Conservation (phyloP, 37 sponge, comb jelly and placozoan genomes). For the Crambe crambe region DNA sequence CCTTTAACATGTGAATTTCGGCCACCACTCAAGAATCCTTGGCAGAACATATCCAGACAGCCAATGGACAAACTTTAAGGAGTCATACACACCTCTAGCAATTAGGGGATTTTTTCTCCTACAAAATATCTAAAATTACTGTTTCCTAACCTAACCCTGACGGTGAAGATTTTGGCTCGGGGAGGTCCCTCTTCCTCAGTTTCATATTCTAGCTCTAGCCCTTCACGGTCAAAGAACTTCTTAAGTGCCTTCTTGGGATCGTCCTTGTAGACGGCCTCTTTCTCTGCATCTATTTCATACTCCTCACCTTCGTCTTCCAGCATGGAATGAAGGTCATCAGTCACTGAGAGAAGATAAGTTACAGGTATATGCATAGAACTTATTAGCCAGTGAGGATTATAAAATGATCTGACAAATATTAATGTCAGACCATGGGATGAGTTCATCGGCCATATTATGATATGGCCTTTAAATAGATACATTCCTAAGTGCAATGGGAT, state of each 20-base stretch:
- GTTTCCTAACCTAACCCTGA: slow-evolving; percentile 50
- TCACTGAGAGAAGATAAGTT: slow-evolving; percentile 21
- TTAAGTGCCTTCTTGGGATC: slow-evolving; percentile 91
- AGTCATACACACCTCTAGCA: too few species aligned
- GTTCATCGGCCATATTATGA: not conserved
- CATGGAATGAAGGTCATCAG: slow-evolving; percentile 31
- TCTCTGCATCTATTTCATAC: slow-evolving; percentile 65
- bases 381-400: not conserved
- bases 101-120: too few species aligned
- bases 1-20: too few species aligned
- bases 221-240: slow-evolving; percentile 92
- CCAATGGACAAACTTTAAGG: too few species aligned
- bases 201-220: slow-evolving; percentile 87
- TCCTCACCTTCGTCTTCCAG: slow-evolving; percentile 29
- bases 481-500: too few species aligned
- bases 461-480: too few species aligned
- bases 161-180: slow-evolving; percentile 30
- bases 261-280: slow-evolving; percentile 85
- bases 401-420: too few species aligned
- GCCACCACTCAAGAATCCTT: too few species aligned
- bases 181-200: slow-evolving; percentile 63
- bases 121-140: too few species aligned
- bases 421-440: not conserved
- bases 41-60: too few species aligned
- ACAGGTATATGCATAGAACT: not conserved